Conservation (phyloP, 2,797 vertebrate species). For the Melanotaenia pygmaea region DNA sequence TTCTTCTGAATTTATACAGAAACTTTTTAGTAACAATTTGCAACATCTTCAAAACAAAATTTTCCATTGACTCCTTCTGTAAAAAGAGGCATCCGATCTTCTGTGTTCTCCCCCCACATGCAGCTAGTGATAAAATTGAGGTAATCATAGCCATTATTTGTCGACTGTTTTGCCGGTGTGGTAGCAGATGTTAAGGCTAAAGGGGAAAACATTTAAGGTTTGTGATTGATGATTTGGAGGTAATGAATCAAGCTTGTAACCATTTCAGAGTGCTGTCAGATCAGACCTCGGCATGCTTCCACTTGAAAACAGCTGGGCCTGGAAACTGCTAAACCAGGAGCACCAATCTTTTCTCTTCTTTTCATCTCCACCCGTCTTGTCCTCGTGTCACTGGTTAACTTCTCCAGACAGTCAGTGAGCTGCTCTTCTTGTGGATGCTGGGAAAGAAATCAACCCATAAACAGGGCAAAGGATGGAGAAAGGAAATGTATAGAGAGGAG, state of each 20-base stretch:
- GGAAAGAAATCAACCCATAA: slow-evolving; percentile 69
- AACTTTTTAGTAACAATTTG: slow-evolving; percentile 14
- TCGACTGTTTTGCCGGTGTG: slow-evolving; percentile 79
- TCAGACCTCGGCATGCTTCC: slow-evolving; percentile 70
- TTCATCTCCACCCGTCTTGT: slow-evolving; percentile 62
- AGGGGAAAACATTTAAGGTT: slow-evolving; percentile 88
- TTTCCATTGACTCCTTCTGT: slow-evolving; percentile 19
- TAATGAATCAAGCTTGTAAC: slow-evolving; percentile 85
- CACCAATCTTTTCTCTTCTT: slow-evolving; percentile 51
- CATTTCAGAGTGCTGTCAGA: slow-evolving; percentile 82
- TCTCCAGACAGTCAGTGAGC: slow-evolving; percentile 50
- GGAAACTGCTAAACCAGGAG: slow-evolving; percentile 74
- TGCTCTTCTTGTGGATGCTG: slow-evolving; percentile 57
- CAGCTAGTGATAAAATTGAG: slow-evolving; percentile 73
- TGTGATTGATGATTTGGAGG: slow-evolving; percentile 87
- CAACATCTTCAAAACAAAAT: slow-evolving; percentile 45
- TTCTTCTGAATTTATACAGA: slow-evolving; percentile 33
- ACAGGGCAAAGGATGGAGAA: slow-evolving; percentile 45
- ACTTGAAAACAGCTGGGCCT: slow-evolving; percentile 77
- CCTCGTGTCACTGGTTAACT: slow-evolving; percentile 54
- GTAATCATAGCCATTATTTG: slow-evolving; percentile 83
- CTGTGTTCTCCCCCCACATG: slow-evolving; percentile 45
- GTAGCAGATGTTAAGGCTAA: slow-evolving; percentile 90
- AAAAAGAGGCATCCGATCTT: slow-evolving; percentile 44
- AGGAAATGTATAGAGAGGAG: slow-evolving; percentile 55